Percentiles rank a stretch among this genome's conserved stretches.
phyloP scores from a whole-genome alignment of 2,113 vertebrate genomes.

The Pycnonotus jocosus region DNA sequence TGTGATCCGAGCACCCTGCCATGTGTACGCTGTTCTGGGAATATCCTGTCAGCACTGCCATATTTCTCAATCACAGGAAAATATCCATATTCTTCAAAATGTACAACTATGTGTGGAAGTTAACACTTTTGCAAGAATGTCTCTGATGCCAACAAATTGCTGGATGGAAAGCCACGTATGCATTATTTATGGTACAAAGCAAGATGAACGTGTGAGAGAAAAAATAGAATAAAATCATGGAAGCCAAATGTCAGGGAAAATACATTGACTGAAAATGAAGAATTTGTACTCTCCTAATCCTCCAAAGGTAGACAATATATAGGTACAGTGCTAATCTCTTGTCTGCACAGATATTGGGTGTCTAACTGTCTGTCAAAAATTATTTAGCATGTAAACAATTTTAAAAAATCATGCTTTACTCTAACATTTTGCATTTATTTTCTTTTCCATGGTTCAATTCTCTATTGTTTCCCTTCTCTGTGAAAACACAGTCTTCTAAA shows the following conservation, averaged over 20 bases:
- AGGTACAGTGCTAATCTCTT: background rate
- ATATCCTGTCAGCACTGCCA: background rate
- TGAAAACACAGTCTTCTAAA: background rate
- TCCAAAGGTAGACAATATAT: background rate
- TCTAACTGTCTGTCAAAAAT: background rate
- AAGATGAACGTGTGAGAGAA: background rate
- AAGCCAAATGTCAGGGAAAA: background rate
- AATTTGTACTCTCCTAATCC: background rate
- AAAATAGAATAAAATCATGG: background rate
- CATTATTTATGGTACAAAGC: background rate
- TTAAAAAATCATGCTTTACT: background rate
- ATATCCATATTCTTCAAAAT: constrained; percentile 12
- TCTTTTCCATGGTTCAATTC: background rate
- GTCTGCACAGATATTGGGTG: background rate
- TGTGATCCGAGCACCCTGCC: background rate
- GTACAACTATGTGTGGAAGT: constrained; percentile 15
- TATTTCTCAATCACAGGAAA: constrained; percentile 28
- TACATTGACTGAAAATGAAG: background rate
- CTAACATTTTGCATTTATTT: background rate
- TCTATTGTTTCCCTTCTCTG: background rate
- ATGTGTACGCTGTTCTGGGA: background rate
- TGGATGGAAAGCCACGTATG: background rate
- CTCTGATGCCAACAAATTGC: background rate
- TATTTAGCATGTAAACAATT: background rate
- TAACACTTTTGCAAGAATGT: background rate